Conservation (phyloP, 2,113 vertebrate species). For the Engraulis encrasicolus region DNA sequence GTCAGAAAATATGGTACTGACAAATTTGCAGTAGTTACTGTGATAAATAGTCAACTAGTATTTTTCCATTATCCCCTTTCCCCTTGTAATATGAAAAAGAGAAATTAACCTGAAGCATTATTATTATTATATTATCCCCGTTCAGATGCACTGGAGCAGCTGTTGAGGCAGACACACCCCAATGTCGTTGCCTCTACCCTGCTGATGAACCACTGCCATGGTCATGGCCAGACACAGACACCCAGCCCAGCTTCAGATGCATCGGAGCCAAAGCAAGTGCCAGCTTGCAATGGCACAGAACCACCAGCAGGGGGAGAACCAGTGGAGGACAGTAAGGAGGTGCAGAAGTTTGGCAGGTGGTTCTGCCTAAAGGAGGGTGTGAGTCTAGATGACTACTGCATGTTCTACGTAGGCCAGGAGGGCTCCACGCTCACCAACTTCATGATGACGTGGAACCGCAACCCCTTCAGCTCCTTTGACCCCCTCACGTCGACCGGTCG, state of each 20-base stretch:
- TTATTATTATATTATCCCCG: too few relatives aligned
- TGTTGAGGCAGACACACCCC: slow-evolving; percentile 73
- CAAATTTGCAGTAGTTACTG: too few relatives aligned
- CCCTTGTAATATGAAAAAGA: not conserved
- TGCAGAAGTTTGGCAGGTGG: slow-evolving; percentile 79
- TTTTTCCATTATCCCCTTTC: too few relatives aligned
- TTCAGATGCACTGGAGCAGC: slow-evolving; percentile 72
- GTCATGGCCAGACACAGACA: slow-evolving; percentile 42
- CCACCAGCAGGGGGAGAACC: slow-evolving; percentile 14
- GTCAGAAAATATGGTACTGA: too few relatives aligned
- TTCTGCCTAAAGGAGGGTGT: slow-evolving; percentile 65
- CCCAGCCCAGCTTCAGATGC: not conserved
- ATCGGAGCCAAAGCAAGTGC: too few relatives aligned
- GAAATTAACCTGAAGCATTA: not conserved
- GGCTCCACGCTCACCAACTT: slow-evolving; percentile 85
- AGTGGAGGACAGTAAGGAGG: slow-evolving; percentile 10
- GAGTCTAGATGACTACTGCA: slow-evolving; percentile 74
- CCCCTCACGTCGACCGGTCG: slow-evolving; percentile 74
- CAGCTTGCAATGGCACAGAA: not conserved
- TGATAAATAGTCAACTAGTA: too few relatives aligned
- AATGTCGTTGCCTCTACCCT: slow-evolving; percentile 78
- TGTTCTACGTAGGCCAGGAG: slow-evolving; percentile 88
- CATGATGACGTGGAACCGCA: slow-evolving; percentile 91
- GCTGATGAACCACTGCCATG: slow-evolving; percentile 57
- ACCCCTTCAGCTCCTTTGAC: slow-evolving; percentile 85